Evolutionary conservation across 1,140 invertebrate genomes (phyloP), one percentile per base, ranked within the genome.

Genomic region (Rhagoletis pomonella): DNA sequence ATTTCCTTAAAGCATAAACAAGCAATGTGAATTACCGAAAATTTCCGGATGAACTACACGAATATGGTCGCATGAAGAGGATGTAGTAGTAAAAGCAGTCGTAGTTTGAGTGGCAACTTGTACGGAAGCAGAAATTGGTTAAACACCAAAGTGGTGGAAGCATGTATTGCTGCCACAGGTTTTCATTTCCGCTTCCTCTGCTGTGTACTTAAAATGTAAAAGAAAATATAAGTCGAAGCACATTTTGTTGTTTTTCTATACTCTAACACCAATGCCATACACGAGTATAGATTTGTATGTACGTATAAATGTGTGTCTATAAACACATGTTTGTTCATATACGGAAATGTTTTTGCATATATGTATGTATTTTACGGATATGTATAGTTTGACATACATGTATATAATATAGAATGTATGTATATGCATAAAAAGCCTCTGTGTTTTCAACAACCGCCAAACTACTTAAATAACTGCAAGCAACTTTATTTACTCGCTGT

Each of bases 121-220:
- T 55, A 47, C 1, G 42, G 2, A 9, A 81, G 47, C 73, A 47
- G 73, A 81, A 81, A 47, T 81, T 6, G 73, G 73, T 81, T 81
- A 81, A 81, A 29, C 73, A 17, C 29, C 47, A 47, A 81, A 81
- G 73, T 81, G 73, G 47, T 81, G 73, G 73, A 81, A 81, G 73
- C 17, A 81, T 81, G 73, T 81, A 55, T 81, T 81, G 19, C 17
- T 42, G 47, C 55, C 55, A 55, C 47, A 55, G 29, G 73, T 81
- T 81, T 44, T 55, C 73, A 81, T 81, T 81, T 81, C 73, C 73
- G 73, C n/a, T 81, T 81, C 69, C 69, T 39, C 44, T 55, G 73
- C n/a, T 81, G 55, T 55, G 47, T 55, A n/a, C 3, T 29, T 12
- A 81, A 81, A 81, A 81, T 5, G 19, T 55, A 81, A 55, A 81